phyloP scores from a whole-genome alignment of 1,140 invertebrate genomes.

The Kradibia gibbosae region DNA sequence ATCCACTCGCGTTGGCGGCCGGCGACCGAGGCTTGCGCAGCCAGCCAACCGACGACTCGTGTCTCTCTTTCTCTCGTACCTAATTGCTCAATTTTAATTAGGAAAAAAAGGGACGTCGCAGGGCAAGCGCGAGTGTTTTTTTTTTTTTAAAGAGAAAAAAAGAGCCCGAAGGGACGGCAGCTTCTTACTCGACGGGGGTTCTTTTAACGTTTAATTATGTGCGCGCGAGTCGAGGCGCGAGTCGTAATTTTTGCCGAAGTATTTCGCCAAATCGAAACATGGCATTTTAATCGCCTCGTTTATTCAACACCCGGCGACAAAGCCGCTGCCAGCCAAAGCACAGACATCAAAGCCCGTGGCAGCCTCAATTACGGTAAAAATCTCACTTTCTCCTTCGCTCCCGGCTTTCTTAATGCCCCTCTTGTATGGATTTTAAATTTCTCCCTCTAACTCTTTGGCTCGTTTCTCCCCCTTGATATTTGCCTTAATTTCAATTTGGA shows the following conservation, averaged over 20 bases:
- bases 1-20: conserved; percentile 17
- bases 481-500: neutral
- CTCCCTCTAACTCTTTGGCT: neutral
- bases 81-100: conserved; percentile 48
- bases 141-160: neutral
- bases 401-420: conserved; percentile 31
- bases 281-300: conserved; percentile 59
- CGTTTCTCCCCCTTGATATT: neutral
- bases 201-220: neutral
- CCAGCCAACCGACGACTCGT: neutral
- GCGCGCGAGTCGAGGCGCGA: neutral
- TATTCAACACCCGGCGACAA: conserved; percentile 60
- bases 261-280: conserved; percentile 59
- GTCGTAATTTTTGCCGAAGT: conserved; percentile 24
- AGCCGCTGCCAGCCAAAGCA: conserved; percentile 49
- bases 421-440: conserved; percentile 11
- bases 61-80: conserved; percentile 23
- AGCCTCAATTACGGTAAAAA: conserved; percentile 60
- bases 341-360: conserved; percentile 59
- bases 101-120: neutral
- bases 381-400: conserved; percentile 49
- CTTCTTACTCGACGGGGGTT: neutral
- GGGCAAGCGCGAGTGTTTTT: neutral
- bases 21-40: neutral
- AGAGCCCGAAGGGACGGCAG: neutral